A percentile compares a stretch with the other conserved stretches of the same genome.
Evolutionary conservation across 2,797 vertebrate genomes (phyloP).

Genomic region (Microchirus variegatus): DNA sequence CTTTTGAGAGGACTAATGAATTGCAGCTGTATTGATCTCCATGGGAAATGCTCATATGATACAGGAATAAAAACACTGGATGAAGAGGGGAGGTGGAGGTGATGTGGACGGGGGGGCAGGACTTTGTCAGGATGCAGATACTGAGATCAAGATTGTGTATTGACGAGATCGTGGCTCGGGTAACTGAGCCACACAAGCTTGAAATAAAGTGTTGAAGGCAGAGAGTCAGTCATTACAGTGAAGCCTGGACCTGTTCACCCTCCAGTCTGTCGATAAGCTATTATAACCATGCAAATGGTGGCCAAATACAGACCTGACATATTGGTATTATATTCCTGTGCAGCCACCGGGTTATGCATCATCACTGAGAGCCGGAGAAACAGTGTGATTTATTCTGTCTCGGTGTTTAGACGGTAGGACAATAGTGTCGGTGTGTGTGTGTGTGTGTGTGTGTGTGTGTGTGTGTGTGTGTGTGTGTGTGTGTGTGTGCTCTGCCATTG

Average conservation of each 20-base stretch:
- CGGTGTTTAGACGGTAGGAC: constrained; percentile 54
- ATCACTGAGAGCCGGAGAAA: constrained; percentile 74
- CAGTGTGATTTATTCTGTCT: constrained; percentile 68
- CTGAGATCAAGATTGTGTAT: constrained; percentile 97
- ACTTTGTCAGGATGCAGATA: constrained; percentile 83
- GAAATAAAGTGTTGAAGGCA: constrained; percentile 91
- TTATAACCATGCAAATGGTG: constrained; percentile 98
- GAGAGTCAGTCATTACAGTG: constrained; percentile 90
- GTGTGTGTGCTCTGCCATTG: constrained; percentile 24
- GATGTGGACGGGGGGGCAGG: constrained; percentile 20
- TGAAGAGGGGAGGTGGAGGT: constrained; percentile 24
- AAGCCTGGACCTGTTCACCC: constrained; percentile 90
- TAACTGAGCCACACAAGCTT: constrained; percentile 92
- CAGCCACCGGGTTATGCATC: constrained; percentile 83
- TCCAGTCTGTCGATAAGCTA: constrained; percentile 96
- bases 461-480: constrained; percentile 24
- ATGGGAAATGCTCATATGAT: constrained; percentile 95
- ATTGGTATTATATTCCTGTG: constrained; percentile 85
- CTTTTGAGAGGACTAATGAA: constrained; percentile 91
- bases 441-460: constrained; percentile 20
- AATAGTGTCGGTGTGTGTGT: constrained; percentile 38
- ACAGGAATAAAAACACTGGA: constrained; percentile 80
- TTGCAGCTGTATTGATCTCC: constrained; percentile 93
- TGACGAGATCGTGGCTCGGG: constrained; percentile 88
- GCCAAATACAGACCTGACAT: constrained; percentile 87